Evolutionary conservation across 2,888 invertebrate genomes (phyloP), one percentile per base, ranked within the genome.

Genomic region (Stegophylla sp.): DNA sequence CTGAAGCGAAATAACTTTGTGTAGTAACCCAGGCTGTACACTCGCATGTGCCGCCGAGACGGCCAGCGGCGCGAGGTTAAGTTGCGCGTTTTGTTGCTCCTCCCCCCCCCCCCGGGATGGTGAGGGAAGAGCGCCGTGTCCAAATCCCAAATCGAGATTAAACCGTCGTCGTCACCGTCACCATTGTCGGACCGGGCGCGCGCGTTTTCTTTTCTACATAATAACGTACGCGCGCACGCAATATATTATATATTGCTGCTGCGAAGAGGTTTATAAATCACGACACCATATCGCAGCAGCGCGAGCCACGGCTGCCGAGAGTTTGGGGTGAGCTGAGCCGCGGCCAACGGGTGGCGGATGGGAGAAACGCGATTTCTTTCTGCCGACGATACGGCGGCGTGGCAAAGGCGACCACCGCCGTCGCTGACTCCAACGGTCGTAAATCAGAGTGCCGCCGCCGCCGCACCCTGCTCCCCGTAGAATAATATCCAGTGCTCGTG

Each of bases 141-240:
- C 79, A 79, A 79, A 79, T 79, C 79, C 71, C 79, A 41, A 71
- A 71, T 79, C 79, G 79, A 79, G 79, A 79, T 79, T 79, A 79
- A 79, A 79, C 61, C 79, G 48, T 61, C 71, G 79, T 53, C 75
- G 59, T 74, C 61, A 12, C 23, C 56, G 20, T 34, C n/a, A n/a
- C 13, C 61, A 9, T n/a, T 28, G 64, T 17, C 64, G 75, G 17
- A n/a, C 26, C 23, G 20, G 26, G 28, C 15, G 45, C 7, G 26
- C 43, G 15, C 34, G 71, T 61, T 71, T 79, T 71, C 61, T 79
- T 79, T 77, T n/a, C n/a, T n/a, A n/a, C n/a, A n/a, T n/a, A n/a
- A n/a, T n/a, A n/a, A n/a, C n/a, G 77, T 72, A 56, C 43, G 43
- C 26, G 2, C 51, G n/a, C 67, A 43, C 7, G 7, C 34, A 34